phyloP scores from a whole-genome alignment of 2,888 invertebrate genomes.

The Pterostichus niger region DNA sequence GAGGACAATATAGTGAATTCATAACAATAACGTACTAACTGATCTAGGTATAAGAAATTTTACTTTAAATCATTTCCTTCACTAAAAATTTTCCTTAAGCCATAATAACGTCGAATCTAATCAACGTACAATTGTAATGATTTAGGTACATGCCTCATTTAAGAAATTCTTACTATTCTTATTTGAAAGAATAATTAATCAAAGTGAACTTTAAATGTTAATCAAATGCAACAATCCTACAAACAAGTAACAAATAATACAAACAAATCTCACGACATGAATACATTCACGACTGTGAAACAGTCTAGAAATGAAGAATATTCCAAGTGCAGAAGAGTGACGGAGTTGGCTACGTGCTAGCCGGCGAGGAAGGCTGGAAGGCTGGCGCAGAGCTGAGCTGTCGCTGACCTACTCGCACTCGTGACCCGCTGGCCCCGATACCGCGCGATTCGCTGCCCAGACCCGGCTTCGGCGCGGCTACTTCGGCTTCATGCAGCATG shows the following conservation, averaged over 20 bases:
- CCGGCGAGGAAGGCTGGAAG: not conserved
- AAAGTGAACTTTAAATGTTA: not conserved
- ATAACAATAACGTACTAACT: too few species aligned
- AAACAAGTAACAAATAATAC: not conserved
- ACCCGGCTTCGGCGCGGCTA: not conserved
- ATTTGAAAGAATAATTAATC: too few species aligned
- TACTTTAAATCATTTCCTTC: too few species aligned
- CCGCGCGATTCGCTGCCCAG: constrained; percentile 6
- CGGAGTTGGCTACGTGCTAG: not conserved
- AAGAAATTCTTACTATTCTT: too few species aligned
- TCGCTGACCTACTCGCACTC: constrained; percentile 22
- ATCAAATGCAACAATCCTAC: not conserved
- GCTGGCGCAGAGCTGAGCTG: not conserved
- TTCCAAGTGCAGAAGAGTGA: not conserved
- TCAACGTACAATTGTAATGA: too few species aligned
- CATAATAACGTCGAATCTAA: too few species aligned
- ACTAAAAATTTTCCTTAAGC: too few species aligned
- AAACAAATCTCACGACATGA: not conserved
- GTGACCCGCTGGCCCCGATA: constrained; percentile 35
- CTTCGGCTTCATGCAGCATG: constrained; percentile 3
- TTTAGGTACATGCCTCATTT: too few species aligned
- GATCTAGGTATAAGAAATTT: too few species aligned
- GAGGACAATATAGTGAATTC: too few species aligned
- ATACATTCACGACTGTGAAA: too few species aligned
- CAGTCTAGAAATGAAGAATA: too few species aligned